Evolutionary conservation across 2,797 vertebrate species (phyloP), one percentile per base, ranked within the genome.

Genomic region (Cossypha dichroa): DNA sequence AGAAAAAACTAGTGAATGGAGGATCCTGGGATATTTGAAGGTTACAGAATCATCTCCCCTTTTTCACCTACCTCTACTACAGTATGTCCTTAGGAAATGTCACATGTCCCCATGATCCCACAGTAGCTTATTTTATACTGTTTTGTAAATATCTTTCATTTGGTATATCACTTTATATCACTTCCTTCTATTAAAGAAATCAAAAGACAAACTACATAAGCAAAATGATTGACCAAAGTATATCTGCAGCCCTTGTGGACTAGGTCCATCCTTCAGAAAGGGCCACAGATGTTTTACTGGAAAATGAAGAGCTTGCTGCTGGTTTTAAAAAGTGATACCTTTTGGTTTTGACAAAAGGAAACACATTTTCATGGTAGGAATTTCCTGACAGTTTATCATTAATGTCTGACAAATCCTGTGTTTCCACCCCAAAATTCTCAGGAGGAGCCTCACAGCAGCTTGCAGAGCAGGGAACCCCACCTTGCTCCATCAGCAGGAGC

Each of bases 11-110:
- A 95, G 95, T 86, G 95, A 97, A 97, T 96, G 97, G 98, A 97
- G 97, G 97, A 97, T 96, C 96, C 94, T 97, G 97, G 94, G 87
- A 95, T 97, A 93, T 97, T 94, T 95, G 94, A 98, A 97, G 94
- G 96, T 96, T 94, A 93, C 94, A 97, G 93, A 97, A 82, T 96
- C 95, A 89, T 98, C 97, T 97, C 97, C 96, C 96, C 88, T 90
- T 97, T 97, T 96, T 98, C 97, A 98, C 98, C 98, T 98, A 98
- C 98, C 98, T 98, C 98, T 98, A 95, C 96, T 36, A 94, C 97
- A 96, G 97, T 97, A 97, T 97, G 95, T 97, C 96, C 94, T 96
- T 96, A 96, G 97, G 87, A 97, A 98, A 92, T 1, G 25, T 97
- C 95, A 96, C 94, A 41, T 52, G 86, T 96, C 94, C 86, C 89